Evolutionary conservation across 2,888 invertebrate genomes (phyloP), one percentile per base, ranked within the genome.

Genomic region (Chirona hameri): DNA sequence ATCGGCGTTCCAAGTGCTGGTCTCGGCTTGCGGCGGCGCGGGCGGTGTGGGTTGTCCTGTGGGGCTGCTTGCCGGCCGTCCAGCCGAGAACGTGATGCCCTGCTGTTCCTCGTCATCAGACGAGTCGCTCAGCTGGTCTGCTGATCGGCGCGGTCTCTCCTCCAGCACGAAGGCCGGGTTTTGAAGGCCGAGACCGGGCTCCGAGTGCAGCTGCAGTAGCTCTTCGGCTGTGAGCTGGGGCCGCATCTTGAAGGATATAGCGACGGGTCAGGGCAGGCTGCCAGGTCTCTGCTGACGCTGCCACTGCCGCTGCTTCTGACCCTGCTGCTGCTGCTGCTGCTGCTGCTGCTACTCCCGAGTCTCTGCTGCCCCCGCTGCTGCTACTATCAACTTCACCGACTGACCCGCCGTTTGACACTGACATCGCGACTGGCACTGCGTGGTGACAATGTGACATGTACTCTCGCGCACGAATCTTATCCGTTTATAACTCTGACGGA

Each of bases 141-240:
- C 0, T 2, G 27, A 12, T 12, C 29, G 69, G 29, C 29, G 27
- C 29, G 12, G 27, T 14, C 69, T 24, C 27, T 27, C 29, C n/a
- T 69, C 69, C 69, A 69, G 69, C 14, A 14, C 69, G 69, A 69
- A 69, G 29, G 69, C 69, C 27, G 69, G 69, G 69, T 69, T 69
- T 12, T n/a, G 29, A 27, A 29, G 27, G 27, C 69, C 69, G 27
- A 69, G 69, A 29, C 69, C 69, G 14, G 69, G 69, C 69, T 69
- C 29, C n/a, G 69, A 24, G 69, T 69, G 69, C 12, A 69, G 69
- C 27, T 69, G 27, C 69, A 69, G 27, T 12, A 69, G 69, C 69
- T 69, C n/a, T 27, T 69, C n/a, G 12, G 69, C 69, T 27, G 69
- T 69, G 14, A 69, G 69, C 69, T 69, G 69, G 2, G 24, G 12